Percentiles rank a stretch among this genome's conserved stretches.
These are phyloP conservation scores for Allolobophora icterica DNA, from an alignment of 2,888 invertebrate species.

Conservation along the genomic window DNA sequence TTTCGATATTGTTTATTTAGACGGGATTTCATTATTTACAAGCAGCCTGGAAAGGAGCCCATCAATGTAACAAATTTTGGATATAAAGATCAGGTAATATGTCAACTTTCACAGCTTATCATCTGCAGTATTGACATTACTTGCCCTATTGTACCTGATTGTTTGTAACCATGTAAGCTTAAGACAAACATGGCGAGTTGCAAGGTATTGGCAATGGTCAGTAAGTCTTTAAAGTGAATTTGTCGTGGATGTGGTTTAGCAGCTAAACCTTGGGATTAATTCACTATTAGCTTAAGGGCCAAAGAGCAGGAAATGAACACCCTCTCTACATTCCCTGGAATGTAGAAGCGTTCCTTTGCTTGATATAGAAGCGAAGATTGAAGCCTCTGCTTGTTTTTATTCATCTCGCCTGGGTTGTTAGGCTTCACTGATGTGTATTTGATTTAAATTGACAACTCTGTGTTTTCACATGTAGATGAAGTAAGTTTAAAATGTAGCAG, in stretches of 20 bases:
- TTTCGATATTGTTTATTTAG: constrained; percentile 19
- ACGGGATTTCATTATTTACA: constrained; percentile 32
- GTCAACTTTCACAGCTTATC: too few species aligned
- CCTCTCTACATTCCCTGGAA: background rate
- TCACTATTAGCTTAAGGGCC: background rate
- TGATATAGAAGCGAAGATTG: too few species aligned
- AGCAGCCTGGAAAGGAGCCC: constrained; percentile 9
- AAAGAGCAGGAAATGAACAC: background rate
- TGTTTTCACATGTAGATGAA: background rate
- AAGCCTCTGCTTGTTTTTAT: too few species aligned
- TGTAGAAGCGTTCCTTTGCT: too few species aligned
- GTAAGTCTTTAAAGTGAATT: too few species aligned
- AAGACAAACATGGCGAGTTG: background rate
- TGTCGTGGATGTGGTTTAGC: too few species aligned
- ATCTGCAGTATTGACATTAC: background rate
- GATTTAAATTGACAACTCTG: background rate
- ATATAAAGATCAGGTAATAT: constrained; percentile 24
- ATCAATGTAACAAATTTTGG: constrained; percentile 28
- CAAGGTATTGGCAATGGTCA: too few species aligned
- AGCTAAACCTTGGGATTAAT: background rate
- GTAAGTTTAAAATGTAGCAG: background rate
- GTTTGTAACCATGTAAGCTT: background rate
- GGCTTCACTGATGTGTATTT: too few species aligned
- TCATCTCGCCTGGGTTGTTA: too few species aligned
- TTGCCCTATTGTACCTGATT: background rate